Evolutionary conservation across 1,140 invertebrate genomes (phyloP).

Genomic region (Notospermus geniculatus): DNA sequence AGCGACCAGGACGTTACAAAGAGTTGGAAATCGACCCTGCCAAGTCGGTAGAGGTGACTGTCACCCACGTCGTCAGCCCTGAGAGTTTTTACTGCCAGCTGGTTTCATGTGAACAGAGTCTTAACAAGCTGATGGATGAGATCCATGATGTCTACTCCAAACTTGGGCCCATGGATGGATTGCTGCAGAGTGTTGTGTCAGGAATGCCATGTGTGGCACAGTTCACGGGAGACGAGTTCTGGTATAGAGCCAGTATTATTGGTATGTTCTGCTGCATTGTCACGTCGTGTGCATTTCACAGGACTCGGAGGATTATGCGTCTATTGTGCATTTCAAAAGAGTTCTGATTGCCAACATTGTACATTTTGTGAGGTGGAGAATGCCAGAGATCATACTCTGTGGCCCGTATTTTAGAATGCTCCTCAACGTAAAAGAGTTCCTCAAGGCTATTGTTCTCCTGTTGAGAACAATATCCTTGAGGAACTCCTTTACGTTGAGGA

Average conservation of each 20-base stretch:
- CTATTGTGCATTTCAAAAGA: too few species aligned
- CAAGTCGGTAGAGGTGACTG: conserved; percentile 30
- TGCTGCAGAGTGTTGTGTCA: conserved; percentile 30
- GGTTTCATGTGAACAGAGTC: conserved; percentile 38
- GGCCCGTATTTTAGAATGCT: too few species aligned
- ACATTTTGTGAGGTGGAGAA: too few species aligned
- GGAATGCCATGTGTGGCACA: conserved; percentile 70
- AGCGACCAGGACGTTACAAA: conserved; percentile 6
- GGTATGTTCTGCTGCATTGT: conserved; percentile 49
- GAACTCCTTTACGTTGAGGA: too few species aligned
- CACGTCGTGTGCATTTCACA: too few species aligned
- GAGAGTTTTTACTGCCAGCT: conserved; percentile 59
- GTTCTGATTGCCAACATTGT: too few species aligned
- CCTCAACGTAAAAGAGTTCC: too few species aligned
- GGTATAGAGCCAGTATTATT: conserved; percentile 79
- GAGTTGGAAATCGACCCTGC: conserved; percentile 21
- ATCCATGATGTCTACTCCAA: conserved; percentile 39
- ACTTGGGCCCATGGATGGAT: conserved; percentile 23
- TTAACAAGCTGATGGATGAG: conserved; percentile 56
- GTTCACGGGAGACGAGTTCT: conserved; percentile 70
- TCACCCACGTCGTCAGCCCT: conserved; percentile 47
- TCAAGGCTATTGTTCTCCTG: too few species aligned
- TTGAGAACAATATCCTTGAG: too few species aligned
- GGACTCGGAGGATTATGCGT: too few species aligned
- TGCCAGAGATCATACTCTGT: too few species aligned